These are phyloP conservation scores for Amniataba percoides DNA, from an alignment of 2,797 vertebrate genomes.

Conservation along the genomic window DNA sequence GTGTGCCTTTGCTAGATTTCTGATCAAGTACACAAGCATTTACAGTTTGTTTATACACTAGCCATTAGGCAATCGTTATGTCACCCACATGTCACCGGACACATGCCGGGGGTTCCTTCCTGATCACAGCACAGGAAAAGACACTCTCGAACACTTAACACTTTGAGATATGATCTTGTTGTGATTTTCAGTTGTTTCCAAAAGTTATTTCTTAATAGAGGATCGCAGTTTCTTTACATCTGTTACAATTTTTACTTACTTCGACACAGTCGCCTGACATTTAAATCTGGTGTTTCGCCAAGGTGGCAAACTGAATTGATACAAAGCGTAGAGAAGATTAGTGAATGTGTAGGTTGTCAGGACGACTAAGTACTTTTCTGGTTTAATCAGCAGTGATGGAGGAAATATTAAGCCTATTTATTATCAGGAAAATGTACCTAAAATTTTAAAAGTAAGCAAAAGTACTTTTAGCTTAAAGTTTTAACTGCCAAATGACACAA, in stretches of 20 bases:
- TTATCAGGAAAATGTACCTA: background rate
- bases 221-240: background rate
- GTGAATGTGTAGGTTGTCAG: background rate
- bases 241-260: background rate
- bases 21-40: slow-evolving; percentile 39
- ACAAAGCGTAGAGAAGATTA: slow-evolving; percentile 8
- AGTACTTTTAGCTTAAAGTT: too few species aligned
- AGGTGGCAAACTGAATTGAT: slow-evolving; percentile 11
- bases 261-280: slow-evolving; percentile 14
- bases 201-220: background rate
- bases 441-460: too few species aligned
- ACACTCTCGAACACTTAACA: background rate
- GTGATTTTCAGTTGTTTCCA: background rate
- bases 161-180: background rate
- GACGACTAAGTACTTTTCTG: slow-evolving; percentile 7
- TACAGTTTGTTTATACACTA: slow-evolving; percentile 45
- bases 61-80: slow-evolving; percentile 39
- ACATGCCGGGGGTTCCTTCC: background rate
- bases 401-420: background rate
- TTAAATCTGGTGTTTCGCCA: slow-evolving; percentile 4
- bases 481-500: background rate
- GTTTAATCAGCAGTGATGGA: background rate
- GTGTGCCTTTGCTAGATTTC: slow-evolving; percentile 27
- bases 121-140: background rate
- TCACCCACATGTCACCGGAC: slow-evolving; percentile 13